Evolutionary conservation across 1,140 invertebrate species (phyloP).

Genomic region (Onthophagus taurus): DNA sequence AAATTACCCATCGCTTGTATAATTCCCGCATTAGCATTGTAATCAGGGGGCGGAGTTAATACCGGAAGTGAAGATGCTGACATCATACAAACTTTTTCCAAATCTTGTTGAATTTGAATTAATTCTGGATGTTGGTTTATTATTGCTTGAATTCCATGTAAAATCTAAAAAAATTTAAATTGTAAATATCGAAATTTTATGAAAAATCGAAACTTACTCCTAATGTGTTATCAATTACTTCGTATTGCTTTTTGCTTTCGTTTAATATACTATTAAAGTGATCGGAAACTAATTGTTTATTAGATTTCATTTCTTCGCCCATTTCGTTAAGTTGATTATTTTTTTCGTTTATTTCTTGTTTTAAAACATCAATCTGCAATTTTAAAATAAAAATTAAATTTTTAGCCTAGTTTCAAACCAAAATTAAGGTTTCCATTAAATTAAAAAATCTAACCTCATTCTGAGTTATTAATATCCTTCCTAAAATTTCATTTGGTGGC

Average conservation of each 20-base stretch:
- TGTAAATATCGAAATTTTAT: slow-evolving; percentile 3
- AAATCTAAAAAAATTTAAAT: slow-evolving; percentile 30
- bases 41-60: slow-evolving; percentile 31
- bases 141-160: slow-evolving; percentile 37
- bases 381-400: slow-evolving; percentile 7
- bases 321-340: slow-evolving; percentile 36
- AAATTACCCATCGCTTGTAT: slow-evolving; percentile 28
- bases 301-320: slow-evolving; percentile 31
- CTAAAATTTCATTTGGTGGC: slow-evolving; percentile 30
- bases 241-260: slow-evolving; percentile 40
- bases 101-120: slow-evolving; percentile 35
- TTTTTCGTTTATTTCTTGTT: slow-evolving; percentile 34
- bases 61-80: slow-evolving; percentile 35
- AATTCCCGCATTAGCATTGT: slow-evolving; percentile 37
- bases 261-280: slow-evolving; percentile 36
- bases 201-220: slow-evolving; percentile 30
- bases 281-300: slow-evolving; percentile 35
- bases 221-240: slow-evolving; percentile 39
- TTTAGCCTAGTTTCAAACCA: not conserved
- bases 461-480: slow-evolving; percentile 29
- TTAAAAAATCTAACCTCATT: slow-evolving; percentile 29
- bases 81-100: slow-evolving; percentile 39
- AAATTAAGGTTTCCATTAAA: not conserved
- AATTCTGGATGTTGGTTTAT: slow-evolving; percentile 38
- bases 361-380: slow-evolving; percentile 29